Evolutionary conservation across 1,140 invertebrate species (phyloP), one percentile per base, ranked within the genome.

Genomic region (Hypsibius dujardini): DNA sequence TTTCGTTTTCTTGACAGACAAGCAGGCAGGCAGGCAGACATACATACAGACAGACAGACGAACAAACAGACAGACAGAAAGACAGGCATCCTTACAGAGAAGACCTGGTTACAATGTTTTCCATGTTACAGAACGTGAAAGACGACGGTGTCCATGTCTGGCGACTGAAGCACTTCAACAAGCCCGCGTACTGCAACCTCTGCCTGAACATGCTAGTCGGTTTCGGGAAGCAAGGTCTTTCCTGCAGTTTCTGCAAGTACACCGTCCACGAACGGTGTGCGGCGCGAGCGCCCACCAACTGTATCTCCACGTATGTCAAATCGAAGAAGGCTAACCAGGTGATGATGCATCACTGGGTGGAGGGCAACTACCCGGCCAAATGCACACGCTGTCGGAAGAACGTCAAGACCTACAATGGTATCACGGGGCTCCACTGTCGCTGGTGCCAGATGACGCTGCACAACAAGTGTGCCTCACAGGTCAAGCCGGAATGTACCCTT

Each of bases 91-190:
- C n/a, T n/a, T n/a, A n/a, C n/a, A n/a, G n/a, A n/a, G n/a, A n/a
- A n/a, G n/a, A n/a, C n/a, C n/a, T n/a, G n/a, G n/a, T n/a, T n/a
- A n/a, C n/a, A n/a, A n/a, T n/a, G n/a, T 71, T 71, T 67, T 70
- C 74, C 74, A 73, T 46, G 46, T 76, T 79, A 71, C 78, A 88
- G 91, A 93, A 94, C 76, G 88, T 95, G 45, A 94, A 95, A 79
- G 93, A 96, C 79, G 93, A 97, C 75, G 93, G 94, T 3, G 90
- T 90, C 74, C 93, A 97, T 80, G 85, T 92, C n/a, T 97, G 93
- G 93, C 80, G 91, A 76, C 79, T 97, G 76, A 94, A 95, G 76
- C 92, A 96, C 80, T 97, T 97, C 80, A 93, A 86, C 77, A 87
- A 90, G 77, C 91, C 92, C 1, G 91, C 92, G 1, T 96, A 95